Conservation (phyloP, 2,888 invertebrate genomes). For the Tiliacea citrago region DNA sequence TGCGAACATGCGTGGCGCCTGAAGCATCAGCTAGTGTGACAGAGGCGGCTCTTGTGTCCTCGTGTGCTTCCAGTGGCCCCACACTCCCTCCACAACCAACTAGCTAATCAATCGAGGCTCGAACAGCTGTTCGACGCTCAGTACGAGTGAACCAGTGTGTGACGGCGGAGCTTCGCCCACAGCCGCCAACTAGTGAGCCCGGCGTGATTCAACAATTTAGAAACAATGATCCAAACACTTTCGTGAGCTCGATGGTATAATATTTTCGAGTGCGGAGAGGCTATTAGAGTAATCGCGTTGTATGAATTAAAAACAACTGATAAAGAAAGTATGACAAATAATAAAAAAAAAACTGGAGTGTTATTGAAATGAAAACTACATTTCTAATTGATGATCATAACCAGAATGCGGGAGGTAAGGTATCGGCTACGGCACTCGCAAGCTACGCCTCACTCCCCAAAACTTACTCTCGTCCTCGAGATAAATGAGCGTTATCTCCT, state of each 20-base stretch:
- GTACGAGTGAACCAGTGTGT: constrained; percentile 36
- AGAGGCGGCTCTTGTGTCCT: constrained; percentile 82
- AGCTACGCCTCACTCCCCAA: constrained; percentile 92
- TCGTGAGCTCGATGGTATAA: constrained; percentile 82
- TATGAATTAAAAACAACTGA: constrained; percentile 86
- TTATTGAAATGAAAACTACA: constrained; percentile 91
- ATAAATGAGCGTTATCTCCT: constrained; percentile 98
- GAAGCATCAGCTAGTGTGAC: constrained; percentile 71
- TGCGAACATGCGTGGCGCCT: constrained; percentile 70
- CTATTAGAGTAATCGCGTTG: constrained; percentile 87
- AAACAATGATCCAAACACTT: constrained; percentile 79
- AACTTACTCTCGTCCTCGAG: constrained; percentile 96
- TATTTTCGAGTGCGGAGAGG: constrained; percentile 86
- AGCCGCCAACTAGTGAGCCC: constrained; percentile 65
- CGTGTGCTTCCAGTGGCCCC: constrained; percentile 89
- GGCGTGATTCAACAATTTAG: constrained; percentile 71
- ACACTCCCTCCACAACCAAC: constrained; percentile 59
- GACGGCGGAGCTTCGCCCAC: constrained; percentile 42
- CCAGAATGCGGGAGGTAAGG: constrained; percentile 91
- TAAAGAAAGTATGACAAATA: constrained; percentile 86
- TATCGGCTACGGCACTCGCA: constrained; percentile 92
- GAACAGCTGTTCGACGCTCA: constrained; percentile 35
- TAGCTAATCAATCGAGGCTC: constrained; percentile 37
- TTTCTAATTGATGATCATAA: constrained; percentile 91
- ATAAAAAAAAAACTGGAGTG: constrained; percentile 88